Conservation (phyloP, 92 coral and sea anemone genomes). For the Epizoanthus fatuus region DNA sequence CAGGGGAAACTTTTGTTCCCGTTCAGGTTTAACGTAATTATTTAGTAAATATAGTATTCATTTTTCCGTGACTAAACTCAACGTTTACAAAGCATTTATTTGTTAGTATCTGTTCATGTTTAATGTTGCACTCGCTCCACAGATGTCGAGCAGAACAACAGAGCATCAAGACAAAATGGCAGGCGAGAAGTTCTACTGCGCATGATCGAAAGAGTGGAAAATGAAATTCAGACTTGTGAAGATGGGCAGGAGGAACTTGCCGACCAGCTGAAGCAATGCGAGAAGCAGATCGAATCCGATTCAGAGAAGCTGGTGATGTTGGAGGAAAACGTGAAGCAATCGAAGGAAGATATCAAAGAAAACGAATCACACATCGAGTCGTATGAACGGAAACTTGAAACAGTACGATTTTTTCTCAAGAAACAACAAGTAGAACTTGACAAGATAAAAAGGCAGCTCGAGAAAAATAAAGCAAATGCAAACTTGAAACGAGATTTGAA, state of each 20-base stretch:
- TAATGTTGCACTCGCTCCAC: constrained; percentile 19
- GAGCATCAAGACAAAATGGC: constrained; percentile 58
- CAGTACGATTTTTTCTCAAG: constrained; percentile 82
- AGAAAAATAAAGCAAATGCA: constrained; percentile 65
- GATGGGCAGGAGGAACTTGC: constrained; percentile 70
- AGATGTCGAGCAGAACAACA: constrained; percentile 55
- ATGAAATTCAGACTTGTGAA: constrained; percentile 77
- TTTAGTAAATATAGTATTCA: no score
- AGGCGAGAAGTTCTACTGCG: constrained; percentile 81
- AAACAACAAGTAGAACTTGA: constrained; percentile 86
- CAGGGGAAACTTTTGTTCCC: no score
- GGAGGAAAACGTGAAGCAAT: constrained; percentile 73
- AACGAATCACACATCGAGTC: constrained; percentile 69
- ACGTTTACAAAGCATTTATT: background rate
- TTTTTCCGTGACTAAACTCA: no score
- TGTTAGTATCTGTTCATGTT: background rate
- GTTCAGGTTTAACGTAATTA: no score
- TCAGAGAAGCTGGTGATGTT: constrained; percentile 66
- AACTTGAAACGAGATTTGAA: constrained; percentile 77
- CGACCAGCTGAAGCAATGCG: constrained; percentile 76
- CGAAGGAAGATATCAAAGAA: constrained; percentile 73
- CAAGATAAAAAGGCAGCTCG: constrained; percentile 78
- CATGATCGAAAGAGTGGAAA: constrained; percentile 90
- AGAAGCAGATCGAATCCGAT: constrained; percentile 78
- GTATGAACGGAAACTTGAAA: constrained; percentile 80